These are phyloP conservation scores for Harlomillsia oculata DNA, from an alignment of 1,140 invertebrate genomes.

Conservation along the genomic window DNA sequence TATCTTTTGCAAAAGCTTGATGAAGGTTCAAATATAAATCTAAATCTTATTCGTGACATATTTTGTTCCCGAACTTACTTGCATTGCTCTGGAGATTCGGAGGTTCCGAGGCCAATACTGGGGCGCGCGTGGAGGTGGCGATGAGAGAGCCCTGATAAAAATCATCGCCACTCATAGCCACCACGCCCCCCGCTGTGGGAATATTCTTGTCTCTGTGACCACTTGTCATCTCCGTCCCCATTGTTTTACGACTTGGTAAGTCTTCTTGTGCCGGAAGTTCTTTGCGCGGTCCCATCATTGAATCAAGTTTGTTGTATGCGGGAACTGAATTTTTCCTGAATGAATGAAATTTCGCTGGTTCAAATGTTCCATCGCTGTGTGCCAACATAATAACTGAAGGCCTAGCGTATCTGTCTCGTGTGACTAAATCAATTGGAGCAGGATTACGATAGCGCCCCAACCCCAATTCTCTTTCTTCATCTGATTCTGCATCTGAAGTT, in stretches of 20 bases:
- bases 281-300: conserved; percentile 22
- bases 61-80: conserved; percentile 5
- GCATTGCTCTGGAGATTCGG: conserved; percentile 42
- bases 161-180: conserved; percentile 31
- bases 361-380: conserved; percentile 35
- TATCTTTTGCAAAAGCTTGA: not conserved
- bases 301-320: too few species aligned
- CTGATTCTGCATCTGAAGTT: conserved; percentile 35
- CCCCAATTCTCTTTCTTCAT: conserved; percentile 34
- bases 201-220: conserved; percentile 36
- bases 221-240: conserved; percentile 35
- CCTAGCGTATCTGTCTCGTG: conserved; percentile 19
- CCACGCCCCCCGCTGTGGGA: conserved; percentile 32
- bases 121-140: conserved; percentile 35
- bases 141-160: conserved; percentile 20
- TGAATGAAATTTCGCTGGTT: conserved; percentile 19
- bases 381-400: conserved; percentile 40
- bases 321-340: too few species aligned
- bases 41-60: not conserved
- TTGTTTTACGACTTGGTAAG: conserved; percentile 32
- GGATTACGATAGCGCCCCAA: conserved; percentile 1
- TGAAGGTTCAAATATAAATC: not conserved
- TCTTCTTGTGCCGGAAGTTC: conserved; percentile 19
- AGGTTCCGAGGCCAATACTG: conserved; percentile 33
- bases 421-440: conserved; percentile 32